A percentile compares a stretch with the other conserved stretches of the same genome.
Evolutionary conservation across 92 coral and sea anemone species (phyloP).

Genomic region (Paramuricea clavata): DNA sequence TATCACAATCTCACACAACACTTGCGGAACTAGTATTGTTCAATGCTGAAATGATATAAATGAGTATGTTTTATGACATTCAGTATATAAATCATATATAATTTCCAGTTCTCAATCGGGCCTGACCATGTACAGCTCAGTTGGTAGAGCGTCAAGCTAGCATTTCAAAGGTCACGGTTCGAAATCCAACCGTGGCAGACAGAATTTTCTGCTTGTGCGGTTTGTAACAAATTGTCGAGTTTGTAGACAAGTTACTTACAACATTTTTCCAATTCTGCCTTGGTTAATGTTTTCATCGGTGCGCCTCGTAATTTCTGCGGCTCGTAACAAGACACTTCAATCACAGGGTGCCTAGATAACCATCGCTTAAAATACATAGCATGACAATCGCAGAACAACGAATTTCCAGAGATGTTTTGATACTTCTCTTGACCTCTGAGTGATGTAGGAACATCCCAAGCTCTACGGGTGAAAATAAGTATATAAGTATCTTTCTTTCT

Average conservation of each 20-base stretch:
- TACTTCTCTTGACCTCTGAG: conserved; percentile 14
- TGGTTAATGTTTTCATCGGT: neutral
- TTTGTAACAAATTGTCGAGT: no score
- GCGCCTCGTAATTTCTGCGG: neutral
- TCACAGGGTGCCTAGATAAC: conserved; percentile 21
- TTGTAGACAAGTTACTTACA: neutral
- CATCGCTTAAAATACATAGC: conserved; percentile 30
- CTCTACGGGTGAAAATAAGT: neutral
- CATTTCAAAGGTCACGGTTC: no score
- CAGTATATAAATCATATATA: no score
- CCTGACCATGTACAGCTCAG: no score
- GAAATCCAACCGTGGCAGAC: no score
- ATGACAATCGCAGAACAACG: conserved; percentile 47
- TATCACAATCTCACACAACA: no score
- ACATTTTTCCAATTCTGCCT: conserved; percentile 22
- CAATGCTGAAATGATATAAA: no score
- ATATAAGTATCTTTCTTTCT: neutral
- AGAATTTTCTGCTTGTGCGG: no score
- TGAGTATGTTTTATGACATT: no score
- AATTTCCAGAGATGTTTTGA: conserved; percentile 16
- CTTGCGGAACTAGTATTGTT: no score
- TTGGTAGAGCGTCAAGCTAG: no score
- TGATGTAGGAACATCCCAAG: conserved; percentile 16
- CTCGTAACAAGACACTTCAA: conserved; percentile 26
- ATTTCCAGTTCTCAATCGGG: no score